Base-by-base conservation (phyloP, 1,140 invertebrate genomes). In the Cyclina sinensis region DNA sequence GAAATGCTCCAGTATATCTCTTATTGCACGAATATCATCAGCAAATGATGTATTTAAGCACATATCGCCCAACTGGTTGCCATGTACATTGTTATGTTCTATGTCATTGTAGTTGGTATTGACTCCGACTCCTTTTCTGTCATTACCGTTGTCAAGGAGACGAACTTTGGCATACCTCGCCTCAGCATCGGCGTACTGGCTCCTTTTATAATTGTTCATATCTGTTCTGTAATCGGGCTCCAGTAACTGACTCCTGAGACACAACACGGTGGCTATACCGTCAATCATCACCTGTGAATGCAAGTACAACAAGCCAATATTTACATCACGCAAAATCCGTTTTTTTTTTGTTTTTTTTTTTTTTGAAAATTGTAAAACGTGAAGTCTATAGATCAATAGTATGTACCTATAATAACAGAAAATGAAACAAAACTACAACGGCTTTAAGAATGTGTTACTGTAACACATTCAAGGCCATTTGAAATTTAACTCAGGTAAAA, bases 221-320 rank as follows among this genome's bases (percentile, higher is more conserved):
- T 92, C 86, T 74, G 78, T 91, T 46, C 88, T 89, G n/a, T 82
- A 89, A 14, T 78, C 65, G 37, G 59, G 35, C 32, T 91, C 86
- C 11, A 93, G 76, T 24, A 94, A 86, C 35, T 94, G 90, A 48
- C 91, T 91, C 91, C 91, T 68, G 90, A 95, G 95, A 86, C 94
- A 95, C 80, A 95, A 87, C 9, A 95, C 82, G 12, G 92, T 81
- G 2, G 94, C 95, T 73, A 95, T 92, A 65, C 92, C 88, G 35
- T 95, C 94, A 16, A 95, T 87, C 91, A 95, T 93, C 24, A 95
- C 46, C 95, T 95, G 90, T 35, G 92, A n/a, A n/a, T n/a, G n/a
- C n/a, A n/a, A n/a, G n/a, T n/a, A n/a, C n/a, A n/a, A n/a, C n/a
- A n/a, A n/a, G n/a, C n/a, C n/a, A n/a, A n/a, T n/a, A n/a, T n/a